Base-by-base conservation (phyloP, 2,797 vertebrate genomes). In the Stomatorhinus walkeri region DNA sequence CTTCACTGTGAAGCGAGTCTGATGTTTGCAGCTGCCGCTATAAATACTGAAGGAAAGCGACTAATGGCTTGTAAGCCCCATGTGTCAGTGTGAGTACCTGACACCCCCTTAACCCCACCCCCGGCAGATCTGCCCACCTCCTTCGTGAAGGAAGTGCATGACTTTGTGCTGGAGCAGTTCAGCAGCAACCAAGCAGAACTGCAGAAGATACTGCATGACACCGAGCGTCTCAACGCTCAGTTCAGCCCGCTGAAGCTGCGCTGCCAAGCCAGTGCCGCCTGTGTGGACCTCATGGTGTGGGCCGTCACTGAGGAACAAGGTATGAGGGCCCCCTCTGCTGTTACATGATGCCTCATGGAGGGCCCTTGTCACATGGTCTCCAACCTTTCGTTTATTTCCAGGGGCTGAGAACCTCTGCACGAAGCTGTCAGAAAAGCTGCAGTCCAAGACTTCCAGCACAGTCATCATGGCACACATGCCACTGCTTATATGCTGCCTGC, bases 201-300 rank as follows among this genome's bases (percentile, higher is more conserved):
- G 87, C 98, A 99, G 95, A 96, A 97, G 90, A 96, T 98, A 64
- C 96, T 99, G 10, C 97, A 98, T 0, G 97, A 99, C 0, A 92
- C 96, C 0, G 97, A 96, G 72, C 95, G 96, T 36, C 90, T 97
- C 91, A 96, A 96, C 76, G 95, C 93, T 3, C 97, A 98, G 22
- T 95, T 97, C 89, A 98, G 96, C 90, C 97, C 97, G 3, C 93
- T 99, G 89, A 98, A 98, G 89, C 95, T 99, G 9, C 97, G 98
- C 89, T 99, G 97, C 94, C 98, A 98, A 92, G 98, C 98, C 88
- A 99, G 97, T 16, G 98, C 98, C 0, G 98, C 98, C 90, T 99
- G 98, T 0, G 98, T 99, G 92, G 98, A 99, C 93, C 97, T 99
- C 91, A 98, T 99, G 98, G 98, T 98, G 92, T 99, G 98, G 98